Evolutionary conservation across 2,797 vertebrate species (phyloP).

Genomic region (Phalloptychus januarius): DNA sequence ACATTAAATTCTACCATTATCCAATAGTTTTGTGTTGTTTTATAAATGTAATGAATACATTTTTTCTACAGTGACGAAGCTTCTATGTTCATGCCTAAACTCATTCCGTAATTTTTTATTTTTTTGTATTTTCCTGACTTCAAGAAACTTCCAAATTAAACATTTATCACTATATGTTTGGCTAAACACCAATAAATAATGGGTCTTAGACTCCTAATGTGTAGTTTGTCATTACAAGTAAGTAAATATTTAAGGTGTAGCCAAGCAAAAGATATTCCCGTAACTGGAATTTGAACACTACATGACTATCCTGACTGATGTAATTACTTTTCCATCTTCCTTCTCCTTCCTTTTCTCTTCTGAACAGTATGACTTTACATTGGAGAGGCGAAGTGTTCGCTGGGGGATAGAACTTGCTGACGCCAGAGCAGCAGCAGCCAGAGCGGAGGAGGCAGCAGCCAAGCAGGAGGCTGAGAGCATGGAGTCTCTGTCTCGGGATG

Average conservation of each 20-base stretch:
- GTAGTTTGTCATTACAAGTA: not conserved
- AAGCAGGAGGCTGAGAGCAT: slow-evolving; percentile 78
- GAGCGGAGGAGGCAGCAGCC: slow-evolving; percentile 81
- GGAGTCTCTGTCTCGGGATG: slow-evolving; percentile 76
- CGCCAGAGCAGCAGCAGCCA: slow-evolving; percentile 84
- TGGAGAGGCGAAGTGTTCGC: slow-evolving; percentile 88
- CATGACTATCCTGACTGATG: not conserved
- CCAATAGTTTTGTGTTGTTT: not conserved
- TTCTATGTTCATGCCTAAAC: not conserved
- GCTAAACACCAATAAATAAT: not conserved
- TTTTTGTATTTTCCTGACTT: not conserved
- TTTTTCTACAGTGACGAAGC: not conserved
- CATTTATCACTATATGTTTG: too few relatives aligned
- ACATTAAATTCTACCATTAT: not conserved
- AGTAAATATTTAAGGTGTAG: not conserved
- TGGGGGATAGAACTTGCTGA: slow-evolving; percentile 90
- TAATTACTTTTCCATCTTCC: not conserved
- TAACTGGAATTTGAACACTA: not conserved
- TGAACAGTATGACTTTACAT: slow-evolving; percentile 93
- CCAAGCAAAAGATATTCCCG: not conserved
- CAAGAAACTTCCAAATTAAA: not conserved
- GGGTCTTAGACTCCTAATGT: not conserved
- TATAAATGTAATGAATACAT: not conserved
- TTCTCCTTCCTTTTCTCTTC: slow-evolving; percentile 5
- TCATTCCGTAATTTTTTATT: not conserved